Base-by-base conservation (phyloP, 2,113 vertebrate species). In the Bambusicola thoracicus region DNA sequence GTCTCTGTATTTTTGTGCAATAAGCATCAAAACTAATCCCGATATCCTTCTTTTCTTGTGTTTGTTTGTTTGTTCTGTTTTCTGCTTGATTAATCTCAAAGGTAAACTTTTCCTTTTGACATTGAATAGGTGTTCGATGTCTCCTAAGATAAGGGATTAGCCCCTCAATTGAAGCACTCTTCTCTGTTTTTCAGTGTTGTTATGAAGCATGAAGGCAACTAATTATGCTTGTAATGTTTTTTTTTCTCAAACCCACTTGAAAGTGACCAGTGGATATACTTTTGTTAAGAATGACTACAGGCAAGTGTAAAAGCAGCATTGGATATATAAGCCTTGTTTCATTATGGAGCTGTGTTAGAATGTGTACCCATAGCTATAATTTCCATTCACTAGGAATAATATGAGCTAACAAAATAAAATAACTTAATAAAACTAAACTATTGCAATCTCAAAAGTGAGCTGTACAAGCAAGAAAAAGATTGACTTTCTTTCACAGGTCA, bases 361-460 rank as follows among this genome's bases (percentile, higher is more conserved):
- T n/a, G 4, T 8, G 6, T 34, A 25, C 4, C 3, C 11, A 5
- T 49, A 65, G 10, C 1, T 17, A 17, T 69, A 80, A 2, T 1
- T 78, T 82, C 15, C 16, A 25, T 67, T 72, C 1, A 2, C 12
- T 11, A 44, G 25, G 12, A 13, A 25, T 13, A 59, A 19, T n/a
- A 19, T 11, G 7, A 61, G 19, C 21, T 34, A 46, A 48, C 22
- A 53, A 59, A 72, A 43, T 27, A 75, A 65, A 72, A 43, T 27
- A 75, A 65, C n/a, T 75, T 63, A 58, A 77, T 63, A 65, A 81
- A 55, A 43, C 13, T 55, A 36, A 67, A 72, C 16, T 53, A 19
- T 41, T 66, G 14, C 22, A 81, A 20, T 48, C 14, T 53, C 11
- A 21, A 14, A 66, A 46, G 16, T 65, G 6, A 69, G 29, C 66